Evolutionary conservation across 1,140 invertebrate genomes (phyloP), one percentile per base, ranked within the genome.

Genomic region (Drosophila bipectinata): DNA sequence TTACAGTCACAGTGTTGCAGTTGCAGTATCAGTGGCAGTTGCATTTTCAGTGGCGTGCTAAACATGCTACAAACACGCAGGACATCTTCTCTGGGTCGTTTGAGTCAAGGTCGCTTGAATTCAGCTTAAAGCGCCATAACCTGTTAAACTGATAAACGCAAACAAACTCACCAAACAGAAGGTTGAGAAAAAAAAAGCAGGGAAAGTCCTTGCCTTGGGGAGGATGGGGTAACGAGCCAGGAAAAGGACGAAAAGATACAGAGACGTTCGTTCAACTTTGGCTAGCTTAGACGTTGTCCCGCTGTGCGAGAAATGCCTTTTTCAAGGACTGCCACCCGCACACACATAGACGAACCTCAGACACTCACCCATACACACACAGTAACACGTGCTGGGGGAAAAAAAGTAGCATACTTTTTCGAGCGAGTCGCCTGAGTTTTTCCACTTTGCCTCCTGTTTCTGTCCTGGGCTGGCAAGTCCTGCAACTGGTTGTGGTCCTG

Each of bases 381-480:
- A 61, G 26, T 62, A 47, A 56, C 47, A 67, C 58, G 57, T 55
- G 61, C 47, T 48, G 30, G 61, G 32, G 32, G 37, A 74, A 77
- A 79, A 89, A 88, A 63, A 79, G 76, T 83, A 88, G 83, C 76
- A 88, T 88, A 88, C 83, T 87, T 87, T 88, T 89, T 88, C 79
- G 84, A 79, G 83, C 79, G 72, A 79, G 76, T 88, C 62, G 83
- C 78, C 66, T 55, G 82, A 74, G 71, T 87, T 87, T 85, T 87
- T 87, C 83, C 78, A 77, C 77, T 71, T 77, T 87, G 81, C 56
- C 62, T 71, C 56, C 48, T 74, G 44, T 61, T 55, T 52, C 52
- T 64, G 58, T 71, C 64, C 63, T 49, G 62, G 47, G 59, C 66
- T 67, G 18, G 6, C 44, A 47, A 21, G 15, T 47, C 44, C 44